phyloP scores from a whole-genome alignment of 2,888 invertebrate genomes.

The Ennomos erosarius region DNA sequence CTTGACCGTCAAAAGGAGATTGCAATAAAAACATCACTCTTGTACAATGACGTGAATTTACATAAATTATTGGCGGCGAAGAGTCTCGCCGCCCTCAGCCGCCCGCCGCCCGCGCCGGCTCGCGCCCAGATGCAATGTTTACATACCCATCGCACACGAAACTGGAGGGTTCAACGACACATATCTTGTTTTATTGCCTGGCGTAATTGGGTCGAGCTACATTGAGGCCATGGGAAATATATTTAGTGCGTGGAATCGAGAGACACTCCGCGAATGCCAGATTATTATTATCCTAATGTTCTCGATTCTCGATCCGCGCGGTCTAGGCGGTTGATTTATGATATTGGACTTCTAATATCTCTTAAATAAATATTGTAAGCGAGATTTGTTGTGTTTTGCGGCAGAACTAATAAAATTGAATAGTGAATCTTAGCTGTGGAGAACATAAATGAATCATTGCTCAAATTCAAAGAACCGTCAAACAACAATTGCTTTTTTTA shows the following conservation, averaged over 20 bases:
- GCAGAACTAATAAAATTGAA: slow-evolving; percentile 7
- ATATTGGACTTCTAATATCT: slow-evolving; percentile 6
- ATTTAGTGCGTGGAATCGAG: slow-evolving; percentile 57
- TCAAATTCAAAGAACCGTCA: not conserved
- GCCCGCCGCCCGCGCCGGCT: slow-evolving; percentile 35
- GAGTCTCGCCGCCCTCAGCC: slow-evolving; percentile 58
- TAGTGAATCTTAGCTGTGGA: slow-evolving; percentile 4
- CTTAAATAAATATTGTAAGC: slow-evolving; percentile 3
- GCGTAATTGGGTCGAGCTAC: slow-evolving; percentile 79
- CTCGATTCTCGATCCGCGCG: slow-evolving; percentile 40
- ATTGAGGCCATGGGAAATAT: slow-evolving; percentile 69
- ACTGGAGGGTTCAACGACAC: slow-evolving; percentile 78
- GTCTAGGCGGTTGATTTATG: slow-evolving; percentile 39
- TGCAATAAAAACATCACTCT: slow-evolving; percentile 80
- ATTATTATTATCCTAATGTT: slow-evolving; percentile 46
- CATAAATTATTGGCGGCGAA: slow-evolving; percentile 82
- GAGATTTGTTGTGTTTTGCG: slow-evolving; percentile 5
- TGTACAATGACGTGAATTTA: slow-evolving; percentile 81
- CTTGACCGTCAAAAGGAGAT: slow-evolving; percentile 82
- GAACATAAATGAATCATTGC: slow-evolving; percentile 1
- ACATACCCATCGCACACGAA: slow-evolving; percentile 64
- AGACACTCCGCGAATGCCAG: slow-evolving; percentile 52
- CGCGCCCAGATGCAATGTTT: slow-evolving; percentile 75
- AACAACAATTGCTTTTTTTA: too few species aligned
- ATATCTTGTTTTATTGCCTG: slow-evolving; percentile 79